Conservation (phyloP, 1,140 invertebrate species). For the Condylostylus longicornis region DNA sequence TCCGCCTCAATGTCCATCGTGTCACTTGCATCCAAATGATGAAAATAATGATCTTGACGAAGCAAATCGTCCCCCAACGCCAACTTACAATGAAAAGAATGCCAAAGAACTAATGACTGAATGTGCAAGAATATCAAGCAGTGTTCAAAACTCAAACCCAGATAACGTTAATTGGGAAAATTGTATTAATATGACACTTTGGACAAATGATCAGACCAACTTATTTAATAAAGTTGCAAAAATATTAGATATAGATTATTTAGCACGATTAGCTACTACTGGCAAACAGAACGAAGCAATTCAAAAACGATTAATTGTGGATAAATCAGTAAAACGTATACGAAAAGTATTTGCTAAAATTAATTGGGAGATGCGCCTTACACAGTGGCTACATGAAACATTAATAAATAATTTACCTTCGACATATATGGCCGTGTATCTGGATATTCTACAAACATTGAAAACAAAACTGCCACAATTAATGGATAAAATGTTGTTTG, state of each 20-base stretch:
- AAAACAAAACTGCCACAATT: slow-evolving; percentile 60
- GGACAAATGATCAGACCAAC: slow-evolving; percentile 47
- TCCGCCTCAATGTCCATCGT: slow-evolving; percentile 26
- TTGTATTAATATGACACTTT: slow-evolving; percentile 46
- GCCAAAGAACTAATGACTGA: slow-evolving; percentile 54
- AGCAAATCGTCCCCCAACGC: slow-evolving; percentile 15
- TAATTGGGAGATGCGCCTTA: slow-evolving; percentile 51
- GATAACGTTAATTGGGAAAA: slow-evolving; percentile 56
- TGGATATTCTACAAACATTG: slow-evolving; percentile 65
- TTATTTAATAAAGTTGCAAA: slow-evolving; percentile 51
- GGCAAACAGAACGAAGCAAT: slow-evolving; percentile 46
- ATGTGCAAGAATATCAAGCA: slow-evolving; percentile 47
- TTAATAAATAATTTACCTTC: slow-evolving; percentile 54
- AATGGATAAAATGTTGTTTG: slow-evolving; percentile 57
- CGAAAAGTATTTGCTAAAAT: slow-evolving; percentile 48
- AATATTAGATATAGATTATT: slow-evolving; percentile 53
- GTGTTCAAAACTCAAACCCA: slow-evolving; percentile 41
- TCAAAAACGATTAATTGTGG: slow-evolving; percentile 47
- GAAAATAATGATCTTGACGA: slow-evolving; percentile 17
- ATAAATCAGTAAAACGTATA: slow-evolving; percentile 53
- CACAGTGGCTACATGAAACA: slow-evolving; percentile 64
- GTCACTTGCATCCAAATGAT: slow-evolving; percentile 22
- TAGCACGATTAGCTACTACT: slow-evolving; percentile 46
- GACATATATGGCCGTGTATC: slow-evolving; percentile 54
- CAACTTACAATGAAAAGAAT: slow-evolving; percentile 47